A percentile compares a stretch with the other conserved stretches of the same genome.
Conservation (phyloP, 2,797 vertebrate genomes). For the Eulemur mongoz region DNA sequence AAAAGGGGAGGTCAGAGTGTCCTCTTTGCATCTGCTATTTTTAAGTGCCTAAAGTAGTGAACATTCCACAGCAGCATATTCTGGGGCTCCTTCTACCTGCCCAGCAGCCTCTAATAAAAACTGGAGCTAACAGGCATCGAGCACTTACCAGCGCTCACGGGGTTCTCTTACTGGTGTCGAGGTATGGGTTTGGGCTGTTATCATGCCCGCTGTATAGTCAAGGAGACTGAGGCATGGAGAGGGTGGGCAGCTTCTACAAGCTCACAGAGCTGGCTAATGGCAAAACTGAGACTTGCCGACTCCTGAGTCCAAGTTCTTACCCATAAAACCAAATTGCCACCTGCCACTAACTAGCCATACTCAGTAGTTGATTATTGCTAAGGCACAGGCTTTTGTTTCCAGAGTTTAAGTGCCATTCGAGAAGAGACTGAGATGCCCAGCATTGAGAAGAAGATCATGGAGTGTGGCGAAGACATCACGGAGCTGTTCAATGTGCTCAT, state of each 20-base stretch:
- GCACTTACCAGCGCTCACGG: neutral
- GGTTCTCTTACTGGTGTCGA: neutral
- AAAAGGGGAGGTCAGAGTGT: neutral
- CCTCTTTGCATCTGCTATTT: neutral
- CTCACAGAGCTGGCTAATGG: neutral
- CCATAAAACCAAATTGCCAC: neutral
- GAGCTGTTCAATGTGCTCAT: constrained; percentile 87
- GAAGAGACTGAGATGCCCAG: constrained; percentile 74
- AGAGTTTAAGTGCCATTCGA: constrained; percentile 85
- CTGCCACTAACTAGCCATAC: neutral
- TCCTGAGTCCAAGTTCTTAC: neutral
- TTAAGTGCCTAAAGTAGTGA: neutral
- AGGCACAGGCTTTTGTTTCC: constrained; percentile 40
- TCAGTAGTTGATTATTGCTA: neutral
- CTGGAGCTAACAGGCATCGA: neutral
- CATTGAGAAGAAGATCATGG: constrained; percentile 75
- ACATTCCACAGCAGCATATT: neutral
- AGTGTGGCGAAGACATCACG: constrained; percentile 81
- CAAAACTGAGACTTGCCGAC: neutral
- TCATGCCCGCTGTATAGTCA: neutral
- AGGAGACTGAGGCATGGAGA: neutral
- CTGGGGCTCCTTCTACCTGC: neutral
- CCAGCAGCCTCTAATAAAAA: neutral
- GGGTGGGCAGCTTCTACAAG: neutral
- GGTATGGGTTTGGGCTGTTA: neutral